These are phyloP conservation scores for Plutomurus gul DNA, from an alignment of 1,140 invertebrate genomes.

Conservation along the genomic window DNA sequence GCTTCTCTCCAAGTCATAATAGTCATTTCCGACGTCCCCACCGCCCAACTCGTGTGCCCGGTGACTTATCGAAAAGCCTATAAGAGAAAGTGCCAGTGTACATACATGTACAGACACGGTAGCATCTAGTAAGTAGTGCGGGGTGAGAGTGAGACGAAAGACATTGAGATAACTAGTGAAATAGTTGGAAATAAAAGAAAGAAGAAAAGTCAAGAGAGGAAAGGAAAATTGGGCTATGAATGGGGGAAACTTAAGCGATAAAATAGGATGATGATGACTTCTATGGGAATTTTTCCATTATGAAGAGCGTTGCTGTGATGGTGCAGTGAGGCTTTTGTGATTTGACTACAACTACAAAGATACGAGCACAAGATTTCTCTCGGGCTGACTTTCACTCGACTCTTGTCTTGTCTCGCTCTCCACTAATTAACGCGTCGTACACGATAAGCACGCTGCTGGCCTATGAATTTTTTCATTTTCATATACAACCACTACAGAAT, in stretches of 20 bases:
- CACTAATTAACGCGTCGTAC: slow-evolving; percentile 18
- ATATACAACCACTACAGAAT: background rate
- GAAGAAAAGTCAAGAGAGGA: slow-evolving; percentile 24
- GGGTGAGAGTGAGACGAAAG: slow-evolving; percentile 22
- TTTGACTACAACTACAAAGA: background rate
- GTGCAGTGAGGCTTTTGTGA: background rate
- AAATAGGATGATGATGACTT: slow-evolving; percentile 36
- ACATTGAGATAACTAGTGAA: slow-evolving; percentile 1
- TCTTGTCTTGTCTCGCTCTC: background rate
- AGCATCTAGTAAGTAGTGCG: too few relatives aligned
- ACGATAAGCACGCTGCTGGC: background rate
- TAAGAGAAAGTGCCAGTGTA: background rate
- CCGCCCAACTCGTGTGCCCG: too few relatives aligned
- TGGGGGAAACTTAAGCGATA: slow-evolving; percentile 30
- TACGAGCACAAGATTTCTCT: background rate
- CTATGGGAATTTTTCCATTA: slow-evolving; percentile 33
- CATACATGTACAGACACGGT: too few relatives aligned
- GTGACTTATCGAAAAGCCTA: background rate
- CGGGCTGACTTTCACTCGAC: background rate
- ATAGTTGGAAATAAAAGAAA: slow-evolving; percentile 10
- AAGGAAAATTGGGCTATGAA: slow-evolving; percentile 29
- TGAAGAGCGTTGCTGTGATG: slow-evolving; percentile 14
- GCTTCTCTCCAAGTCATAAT: slow-evolving; percentile 22
- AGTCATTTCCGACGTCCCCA: slow-evolving; percentile 10
- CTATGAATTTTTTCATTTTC: background rate